Conservation (phyloP, 2,113 vertebrate genomes). For the Marcusenius ussheri region DNA sequence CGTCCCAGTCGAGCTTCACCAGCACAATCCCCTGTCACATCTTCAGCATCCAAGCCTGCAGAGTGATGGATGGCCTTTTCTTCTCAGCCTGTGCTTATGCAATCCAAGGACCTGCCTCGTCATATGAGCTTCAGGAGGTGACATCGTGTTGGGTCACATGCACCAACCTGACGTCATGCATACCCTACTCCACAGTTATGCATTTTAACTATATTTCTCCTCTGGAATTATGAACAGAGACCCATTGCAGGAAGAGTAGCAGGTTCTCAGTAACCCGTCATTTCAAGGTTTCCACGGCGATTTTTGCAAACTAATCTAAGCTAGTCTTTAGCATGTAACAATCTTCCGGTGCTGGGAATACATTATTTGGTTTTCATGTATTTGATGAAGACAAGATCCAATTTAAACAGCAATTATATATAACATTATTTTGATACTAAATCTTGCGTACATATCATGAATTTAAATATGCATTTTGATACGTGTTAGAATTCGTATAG, state of each 20-base stretch:
- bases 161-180: not conserved
- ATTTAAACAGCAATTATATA: not conserved
- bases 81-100: not conserved
- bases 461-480: not conserved
- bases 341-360: not conserved
- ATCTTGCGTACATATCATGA: not conserved
- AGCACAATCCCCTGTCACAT: not conserved
- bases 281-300: not conserved
- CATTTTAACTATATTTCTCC: not conserved
- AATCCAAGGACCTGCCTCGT: not conserved
- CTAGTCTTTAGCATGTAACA: not conserved
- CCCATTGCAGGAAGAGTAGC: not conserved
- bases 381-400: not conserved
- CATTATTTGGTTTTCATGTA: not conserved
- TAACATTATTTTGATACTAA: not conserved
- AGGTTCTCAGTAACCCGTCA: not conserved
- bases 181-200: not conserved
- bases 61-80: not conserved
- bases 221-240: not conserved
- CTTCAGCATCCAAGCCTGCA: not conserved
- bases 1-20: not conserved
- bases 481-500: not conserved
- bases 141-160: not conserved
- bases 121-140: not conserved
- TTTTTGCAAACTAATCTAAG: not conserved